Conservation (phyloP, 2,797 vertebrate genomes). For the Brachyalestes nurse region DNA sequence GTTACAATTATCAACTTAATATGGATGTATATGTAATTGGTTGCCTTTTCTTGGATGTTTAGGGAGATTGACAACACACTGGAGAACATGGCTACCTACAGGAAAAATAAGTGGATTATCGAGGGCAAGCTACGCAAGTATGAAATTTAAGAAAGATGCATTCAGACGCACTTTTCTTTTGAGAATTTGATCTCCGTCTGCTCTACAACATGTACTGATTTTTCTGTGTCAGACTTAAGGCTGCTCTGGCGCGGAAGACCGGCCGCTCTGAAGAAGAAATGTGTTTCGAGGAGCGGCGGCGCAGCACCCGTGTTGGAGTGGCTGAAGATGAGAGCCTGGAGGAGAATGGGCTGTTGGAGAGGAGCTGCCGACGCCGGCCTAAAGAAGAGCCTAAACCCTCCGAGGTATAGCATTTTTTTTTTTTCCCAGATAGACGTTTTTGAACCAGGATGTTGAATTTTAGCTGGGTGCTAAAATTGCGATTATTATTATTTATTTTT, state of each 20-base stretch:
- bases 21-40: not conserved
- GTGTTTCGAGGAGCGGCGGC: conserved; percentile 86
- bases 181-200: too few relatives aligned
- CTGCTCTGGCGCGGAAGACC: conserved; percentile 85
- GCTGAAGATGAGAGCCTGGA: conserved; percentile 84
- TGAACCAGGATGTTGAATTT: too few relatives aligned
- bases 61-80: conserved; percentile 96
- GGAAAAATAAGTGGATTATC: conserved; percentile 97
- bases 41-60: conserved; percentile 35
- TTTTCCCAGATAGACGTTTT: too few relatives aligned
- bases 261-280: conserved; percentile 86
- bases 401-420: conserved; percentile 67
- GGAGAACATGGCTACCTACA: conserved; percentile 90
- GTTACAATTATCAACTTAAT: not conserved
- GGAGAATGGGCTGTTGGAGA: conserved; percentile 69
- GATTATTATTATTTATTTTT: too few relatives aligned
- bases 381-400: conserved; percentile 84
- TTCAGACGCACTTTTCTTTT: not conserved
- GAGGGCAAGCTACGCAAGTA: conserved; percentile 95
- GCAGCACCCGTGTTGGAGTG: conserved; percentile 85
- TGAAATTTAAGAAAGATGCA: conserved; percentile 36
- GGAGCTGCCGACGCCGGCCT: conserved; percentile 70
- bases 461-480: too few relatives aligned
- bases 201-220: not conserved
- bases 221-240: conserved; percentile 83